Percentiles rank a stretch among this genome's conserved stretches.
Evolutionary conservation across 2,888 invertebrate genomes (phyloP).

Genomic region (Scotopteryx bipunctaria): DNA sequence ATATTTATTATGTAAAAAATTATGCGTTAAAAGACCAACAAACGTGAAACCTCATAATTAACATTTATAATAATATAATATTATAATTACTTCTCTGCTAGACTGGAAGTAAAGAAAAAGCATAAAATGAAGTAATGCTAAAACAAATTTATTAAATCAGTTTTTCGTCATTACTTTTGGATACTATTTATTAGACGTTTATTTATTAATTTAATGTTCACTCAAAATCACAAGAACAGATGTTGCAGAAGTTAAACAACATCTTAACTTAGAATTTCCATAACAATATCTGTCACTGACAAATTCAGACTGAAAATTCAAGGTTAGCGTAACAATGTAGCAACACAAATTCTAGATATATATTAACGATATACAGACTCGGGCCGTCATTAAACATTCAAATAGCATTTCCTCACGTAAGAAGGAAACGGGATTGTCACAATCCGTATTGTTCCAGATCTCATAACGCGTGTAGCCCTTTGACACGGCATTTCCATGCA

Average conservation of each 20-base stretch:
- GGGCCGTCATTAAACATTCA: constrained; percentile 77
- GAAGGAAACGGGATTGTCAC: constrained; percentile 80
- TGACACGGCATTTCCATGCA: constrained; percentile 71
- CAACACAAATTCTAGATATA: constrained; percentile 42
- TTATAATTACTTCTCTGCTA: too few species aligned
- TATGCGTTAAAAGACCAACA: too few species aligned
- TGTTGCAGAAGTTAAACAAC: constrained; percentile 9
- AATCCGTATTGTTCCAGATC: constrained; percentile 79
- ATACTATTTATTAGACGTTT: not conserved
- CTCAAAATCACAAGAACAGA: not conserved
- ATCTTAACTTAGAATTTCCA: constrained; percentile 15
- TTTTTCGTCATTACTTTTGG: too few species aligned
- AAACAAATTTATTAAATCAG: too few species aligned
- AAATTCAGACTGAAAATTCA: constrained; percentile 23
- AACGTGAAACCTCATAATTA: too few species aligned
- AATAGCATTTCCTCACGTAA: constrained; percentile 74
- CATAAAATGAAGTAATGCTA: too few species aligned
- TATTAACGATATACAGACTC: constrained; percentile 57
- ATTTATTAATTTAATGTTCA: not conserved
- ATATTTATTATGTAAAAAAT: too few species aligned
- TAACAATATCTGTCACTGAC: constrained; percentile 20
- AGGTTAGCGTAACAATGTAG: constrained; percentile 31
- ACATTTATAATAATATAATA: too few species aligned
- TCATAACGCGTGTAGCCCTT: constrained; percentile 80
- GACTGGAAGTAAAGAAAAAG: too few species aligned